These are phyloP conservation scores for Pristionchus japonicus DNA, from an alignment of 2,888 invertebrate species.

Conservation along the genomic window DNA sequence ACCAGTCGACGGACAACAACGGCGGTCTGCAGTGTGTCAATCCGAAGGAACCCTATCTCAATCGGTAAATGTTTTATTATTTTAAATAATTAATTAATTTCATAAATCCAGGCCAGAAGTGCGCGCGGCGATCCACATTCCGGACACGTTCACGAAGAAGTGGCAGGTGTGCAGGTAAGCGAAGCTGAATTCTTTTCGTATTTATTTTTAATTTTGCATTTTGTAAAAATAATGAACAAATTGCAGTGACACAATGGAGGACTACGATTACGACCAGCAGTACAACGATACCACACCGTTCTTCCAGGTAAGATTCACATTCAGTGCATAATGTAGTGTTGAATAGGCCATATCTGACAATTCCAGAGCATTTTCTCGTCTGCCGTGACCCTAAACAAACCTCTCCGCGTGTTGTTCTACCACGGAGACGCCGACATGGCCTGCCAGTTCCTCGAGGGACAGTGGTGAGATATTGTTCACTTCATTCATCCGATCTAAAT, in stretches of 20 bases:
- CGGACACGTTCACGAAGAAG: constrained; percentile 47
- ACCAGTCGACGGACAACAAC: constrained; percentile 62
- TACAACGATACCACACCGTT: constrained; percentile 68
- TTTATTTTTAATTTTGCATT: neutral
- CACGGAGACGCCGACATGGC: constrained; percentile 72
- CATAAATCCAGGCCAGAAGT: constrained; percentile 50
- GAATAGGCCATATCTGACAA: neutral
- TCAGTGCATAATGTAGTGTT: neutral
- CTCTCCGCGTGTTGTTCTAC: constrained; percentile 63
- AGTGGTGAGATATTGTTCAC: constrained; percentile 57
- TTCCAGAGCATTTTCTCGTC: constrained; percentile 26
- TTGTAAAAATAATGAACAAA: neutral
- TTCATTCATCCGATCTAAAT: no score
- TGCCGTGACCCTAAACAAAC: neutral
- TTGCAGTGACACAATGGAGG: constrained; percentile 65
- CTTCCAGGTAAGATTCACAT: constrained; percentile 55
- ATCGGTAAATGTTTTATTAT: neutral
- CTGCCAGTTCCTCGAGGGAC: constrained; percentile 68
- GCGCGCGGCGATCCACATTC: constrained; percentile 61
- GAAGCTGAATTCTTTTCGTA: no score
- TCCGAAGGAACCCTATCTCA: constrained; percentile 45
- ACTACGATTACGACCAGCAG: constrained; percentile 64
- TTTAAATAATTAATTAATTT: neutral
- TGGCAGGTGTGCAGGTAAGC: constrained; percentile 64
- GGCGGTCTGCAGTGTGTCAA: constrained; percentile 62